Conservation (phyloP, 2,113 vertebrate species). For the Coryphaenoides rupestris region DNA sequence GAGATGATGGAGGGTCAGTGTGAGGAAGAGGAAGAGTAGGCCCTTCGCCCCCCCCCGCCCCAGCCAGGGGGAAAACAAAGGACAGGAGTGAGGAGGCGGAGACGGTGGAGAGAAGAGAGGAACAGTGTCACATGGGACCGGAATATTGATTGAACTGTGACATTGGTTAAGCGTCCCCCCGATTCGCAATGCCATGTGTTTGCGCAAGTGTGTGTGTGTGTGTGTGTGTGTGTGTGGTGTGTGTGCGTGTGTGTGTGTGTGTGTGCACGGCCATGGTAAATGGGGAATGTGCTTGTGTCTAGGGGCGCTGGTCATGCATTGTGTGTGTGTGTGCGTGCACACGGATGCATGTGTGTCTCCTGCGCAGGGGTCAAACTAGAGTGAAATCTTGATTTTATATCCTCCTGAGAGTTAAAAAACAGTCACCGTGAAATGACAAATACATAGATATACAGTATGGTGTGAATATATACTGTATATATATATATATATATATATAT, state of each 20-base stretch:
- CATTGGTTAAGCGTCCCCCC: constrained; percentile 76
- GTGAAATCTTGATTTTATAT: neutral
- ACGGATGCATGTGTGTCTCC: neutral
- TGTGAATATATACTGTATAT: constrained; percentile 3
- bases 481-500: constrained; percentile 7
- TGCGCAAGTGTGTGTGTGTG: constrained; percentile 33
- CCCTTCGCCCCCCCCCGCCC: neutral
- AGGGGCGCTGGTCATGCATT: no score
- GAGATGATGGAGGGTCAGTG: neutral
- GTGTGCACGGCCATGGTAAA: neutral
- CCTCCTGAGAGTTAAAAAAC: neutral
- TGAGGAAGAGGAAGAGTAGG: constrained; percentile 38
- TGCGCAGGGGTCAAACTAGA: neutral
- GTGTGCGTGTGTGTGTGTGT: constrained; percentile 20
- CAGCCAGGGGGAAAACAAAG: neutral
- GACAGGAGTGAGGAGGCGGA: neutral
- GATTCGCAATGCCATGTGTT: constrained; percentile 67
- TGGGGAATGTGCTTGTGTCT: constrained; percentile 10
- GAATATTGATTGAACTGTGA: constrained; percentile 76
- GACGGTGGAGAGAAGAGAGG: constrained; percentile 4
- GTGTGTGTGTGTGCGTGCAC: constrained; percentile 11
- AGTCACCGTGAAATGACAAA: neutral
- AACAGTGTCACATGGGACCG: constrained; percentile 63
- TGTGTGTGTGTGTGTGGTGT: neutral
- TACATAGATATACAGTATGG: constrained; percentile 8